These are phyloP conservation scores for Centropus unirufus DNA, from an alignment of 2,113 vertebrate species.

Conservation along the genomic window DNA sequence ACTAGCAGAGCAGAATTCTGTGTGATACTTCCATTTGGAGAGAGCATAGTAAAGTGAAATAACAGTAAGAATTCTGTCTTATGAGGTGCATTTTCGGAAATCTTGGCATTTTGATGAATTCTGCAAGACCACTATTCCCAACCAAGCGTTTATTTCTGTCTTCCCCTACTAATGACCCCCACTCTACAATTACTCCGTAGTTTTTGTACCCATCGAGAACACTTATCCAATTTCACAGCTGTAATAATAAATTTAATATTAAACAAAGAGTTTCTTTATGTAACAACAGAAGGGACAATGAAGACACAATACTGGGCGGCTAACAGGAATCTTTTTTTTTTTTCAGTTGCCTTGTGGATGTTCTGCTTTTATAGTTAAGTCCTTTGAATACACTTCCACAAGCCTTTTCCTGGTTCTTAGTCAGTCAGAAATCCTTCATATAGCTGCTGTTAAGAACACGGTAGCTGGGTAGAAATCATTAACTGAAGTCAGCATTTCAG, in stretches of 20 bases:
- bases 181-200: background rate
- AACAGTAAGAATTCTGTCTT: background rate
- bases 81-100: background rate
- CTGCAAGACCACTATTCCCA: background rate
- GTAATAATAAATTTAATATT: background rate
- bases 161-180: background rate
- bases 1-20: background rate
- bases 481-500: conserved; percentile 26
- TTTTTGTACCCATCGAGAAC: background rate
- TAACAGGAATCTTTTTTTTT: background rate
- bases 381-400: background rate
- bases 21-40: background rate
- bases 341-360: background rate
- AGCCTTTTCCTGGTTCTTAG: background rate
- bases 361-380: background rate
- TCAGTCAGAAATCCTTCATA: background rate
- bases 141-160: background rate
- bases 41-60: background rate
- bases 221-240: background rate
- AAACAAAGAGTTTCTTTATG: background rate
- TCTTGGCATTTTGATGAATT: background rate
- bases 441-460: background rate
- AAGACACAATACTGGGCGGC: background rate
- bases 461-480: background rate
- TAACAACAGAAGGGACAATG: background rate